These are phyloP conservation scores for Gila robusta DNA, from an alignment of 2,797 vertebrate genomes.

Conservation along the genomic window DNA sequence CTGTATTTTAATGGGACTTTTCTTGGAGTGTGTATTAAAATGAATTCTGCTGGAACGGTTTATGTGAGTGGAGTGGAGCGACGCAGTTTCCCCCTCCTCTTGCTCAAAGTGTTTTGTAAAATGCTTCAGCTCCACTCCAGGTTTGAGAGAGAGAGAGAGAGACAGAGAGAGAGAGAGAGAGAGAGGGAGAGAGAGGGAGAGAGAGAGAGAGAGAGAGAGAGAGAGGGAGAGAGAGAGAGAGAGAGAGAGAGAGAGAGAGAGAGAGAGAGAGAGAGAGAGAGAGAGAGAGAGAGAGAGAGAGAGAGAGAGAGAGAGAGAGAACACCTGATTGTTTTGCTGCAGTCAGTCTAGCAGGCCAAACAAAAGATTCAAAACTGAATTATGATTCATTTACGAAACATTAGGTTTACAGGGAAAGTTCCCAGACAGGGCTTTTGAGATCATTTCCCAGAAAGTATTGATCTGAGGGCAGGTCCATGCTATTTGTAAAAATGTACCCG, in stretches of 20 bases:
- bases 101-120: background rate
- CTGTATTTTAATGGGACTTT: background rate
- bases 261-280: background rate
- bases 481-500: background rate
- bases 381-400: constrained; percentile 20
- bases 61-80: background rate
- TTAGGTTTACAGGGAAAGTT: constrained; percentile 34
- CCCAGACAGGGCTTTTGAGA: constrained; percentile 14
- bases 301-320: background rate
- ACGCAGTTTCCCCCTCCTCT: background rate
- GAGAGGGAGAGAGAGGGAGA: background rate
- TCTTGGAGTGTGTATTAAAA: background rate
- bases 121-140: background rate
- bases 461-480: background rate
- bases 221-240: too few species aligned
- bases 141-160: background rate
- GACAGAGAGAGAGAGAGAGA: background rate
- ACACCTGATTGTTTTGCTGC: background rate
- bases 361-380: constrained; percentile 12
- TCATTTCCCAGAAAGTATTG: constrained; percentile 12
- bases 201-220: background rate
- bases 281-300: background rate
- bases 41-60: background rate
- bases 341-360: background rate
- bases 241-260: too few species aligned